Conservation (phyloP, 1,140 invertebrate species). For the Drosophila saltans region DNA sequence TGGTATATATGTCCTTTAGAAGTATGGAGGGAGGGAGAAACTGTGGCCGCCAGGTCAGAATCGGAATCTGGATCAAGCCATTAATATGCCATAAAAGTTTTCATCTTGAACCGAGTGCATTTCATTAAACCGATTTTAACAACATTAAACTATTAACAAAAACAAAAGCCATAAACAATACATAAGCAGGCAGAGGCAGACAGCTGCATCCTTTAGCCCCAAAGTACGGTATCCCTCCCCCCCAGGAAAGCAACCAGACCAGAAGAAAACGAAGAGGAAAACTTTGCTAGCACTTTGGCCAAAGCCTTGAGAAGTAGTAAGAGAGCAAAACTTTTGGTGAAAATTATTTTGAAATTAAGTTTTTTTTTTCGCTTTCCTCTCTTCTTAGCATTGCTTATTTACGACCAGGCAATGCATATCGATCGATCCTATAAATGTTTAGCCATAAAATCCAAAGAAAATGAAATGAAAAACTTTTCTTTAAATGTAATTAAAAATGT, state of each 20-base stretch:
- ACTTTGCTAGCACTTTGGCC: conserved; percentile 49
- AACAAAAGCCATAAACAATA: conserved; percentile 62
- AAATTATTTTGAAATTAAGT: conserved; percentile 80
- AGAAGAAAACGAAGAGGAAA: conserved; percentile 49
- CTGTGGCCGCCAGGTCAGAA: conserved; percentile 43
- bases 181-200: conserved; percentile 43
- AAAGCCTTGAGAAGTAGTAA: conserved; percentile 30
- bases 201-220: background rate
- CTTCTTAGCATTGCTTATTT: conserved; percentile 70
- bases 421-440: conserved; percentile 65
- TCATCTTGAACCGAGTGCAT: conserved; percentile 49
- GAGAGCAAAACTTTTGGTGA: conserved; percentile 52
- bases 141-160: conserved; percentile 75
- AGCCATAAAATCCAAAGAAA: conserved; percentile 20
- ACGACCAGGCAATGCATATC: conserved; percentile 69
- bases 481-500: conserved; percentile 81
- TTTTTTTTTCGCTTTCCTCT: conserved; percentile 43
- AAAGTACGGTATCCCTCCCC: too few species aligned
- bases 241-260: conserved; percentile 2
- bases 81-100: conserved; percentile 59
- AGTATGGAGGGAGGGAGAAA: conserved; percentile 23
- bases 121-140: conserved; percentile 77
- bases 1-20: conserved; percentile 45
- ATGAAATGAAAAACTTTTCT: conserved; percentile 54
- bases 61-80: conserved; percentile 48